Evolutionary conservation across 2,113 vertebrate species (phyloP).

Genomic region (Fregetta grallaria): DNA sequence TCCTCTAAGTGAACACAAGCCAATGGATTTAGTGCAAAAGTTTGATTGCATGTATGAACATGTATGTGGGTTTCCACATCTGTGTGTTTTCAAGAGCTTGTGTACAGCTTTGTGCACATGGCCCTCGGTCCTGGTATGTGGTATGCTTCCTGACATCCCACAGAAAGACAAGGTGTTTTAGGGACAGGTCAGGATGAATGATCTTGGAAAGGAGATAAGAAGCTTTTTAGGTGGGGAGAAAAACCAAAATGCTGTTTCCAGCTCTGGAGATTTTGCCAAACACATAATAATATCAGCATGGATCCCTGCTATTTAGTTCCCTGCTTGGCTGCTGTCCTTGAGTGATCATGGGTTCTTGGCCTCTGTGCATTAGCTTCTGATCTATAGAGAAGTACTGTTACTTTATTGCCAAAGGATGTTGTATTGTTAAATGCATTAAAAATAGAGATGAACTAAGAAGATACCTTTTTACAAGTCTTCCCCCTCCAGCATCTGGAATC

Average conservation of each 20-base stretch:
- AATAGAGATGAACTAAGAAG: background rate
- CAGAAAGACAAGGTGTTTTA: background rate
- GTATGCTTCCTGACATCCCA: background rate
- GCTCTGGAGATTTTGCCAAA: background rate
- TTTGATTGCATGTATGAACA: background rate
- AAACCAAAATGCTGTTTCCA: background rate
- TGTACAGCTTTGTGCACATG: background rate
- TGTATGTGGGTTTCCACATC: background rate
- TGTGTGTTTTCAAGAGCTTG: background rate
- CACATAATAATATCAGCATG: background rate
- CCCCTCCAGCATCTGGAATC: background rate
- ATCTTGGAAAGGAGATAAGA: background rate
- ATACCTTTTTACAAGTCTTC: background rate
- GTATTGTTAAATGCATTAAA: background rate
- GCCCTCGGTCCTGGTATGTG: background rate
- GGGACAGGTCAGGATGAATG: background rate
- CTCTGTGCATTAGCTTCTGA: background rate
- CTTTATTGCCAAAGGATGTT: background rate
- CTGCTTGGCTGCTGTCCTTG: background rate
- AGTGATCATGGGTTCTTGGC: background rate
- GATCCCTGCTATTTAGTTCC: background rate
- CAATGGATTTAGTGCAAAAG: background rate
- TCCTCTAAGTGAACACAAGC: background rate
- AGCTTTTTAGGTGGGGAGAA: background rate
- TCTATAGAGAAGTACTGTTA: background rate